Evolutionary conservation across 1,140 invertebrate species (phyloP).

Genomic region (Adelges cooleyi): DNA sequence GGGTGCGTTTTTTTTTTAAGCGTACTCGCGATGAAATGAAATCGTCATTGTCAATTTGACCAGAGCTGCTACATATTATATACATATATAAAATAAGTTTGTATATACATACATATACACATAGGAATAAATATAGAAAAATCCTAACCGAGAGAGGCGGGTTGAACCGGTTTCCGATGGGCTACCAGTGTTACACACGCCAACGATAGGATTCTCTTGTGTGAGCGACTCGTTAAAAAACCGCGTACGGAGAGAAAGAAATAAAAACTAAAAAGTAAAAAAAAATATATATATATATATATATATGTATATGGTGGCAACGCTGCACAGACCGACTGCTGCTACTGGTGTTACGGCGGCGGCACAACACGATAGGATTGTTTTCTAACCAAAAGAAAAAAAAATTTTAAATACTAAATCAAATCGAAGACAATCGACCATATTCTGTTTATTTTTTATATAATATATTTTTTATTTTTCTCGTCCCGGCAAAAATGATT

Average conservation of each 20-base stretch:
- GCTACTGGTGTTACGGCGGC: slow-evolving; percentile 14
- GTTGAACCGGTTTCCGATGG: not conserved
- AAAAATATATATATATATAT: too few relatives aligned
- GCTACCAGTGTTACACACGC: slow-evolving; percentile 21
- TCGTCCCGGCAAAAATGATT: too few relatives aligned
- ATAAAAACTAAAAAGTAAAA: slow-evolving; percentile 21
- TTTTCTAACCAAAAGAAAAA: slow-evolving; percentile 21
- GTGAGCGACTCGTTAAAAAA: not conserved
- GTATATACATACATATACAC: not conserved
- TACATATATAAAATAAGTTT: not conserved
- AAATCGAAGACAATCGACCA: slow-evolving; percentile 26
- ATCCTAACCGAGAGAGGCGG: not conserved
- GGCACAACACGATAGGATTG: slow-evolving; percentile 25
- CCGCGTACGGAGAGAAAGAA: slow-evolving; percentile 17
- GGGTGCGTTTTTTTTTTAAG: not conserved
- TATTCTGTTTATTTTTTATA: not conserved
- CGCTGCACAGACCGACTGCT: not conserved
- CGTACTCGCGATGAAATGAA: not conserved
- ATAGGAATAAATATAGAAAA: slow-evolving; percentile 9
- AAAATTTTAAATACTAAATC: not conserved
- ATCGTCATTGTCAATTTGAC: slow-evolving; percentile 11
- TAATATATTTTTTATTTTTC: too few relatives aligned
- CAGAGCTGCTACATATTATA: not conserved
- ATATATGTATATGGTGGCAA: not conserved
- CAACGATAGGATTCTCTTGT: not conserved